A percentile compares a stretch with the other conserved stretches of the same genome.
Conservation (phyloP, 2,113 vertebrate species). For the Neopipo cinnamomea region DNA sequence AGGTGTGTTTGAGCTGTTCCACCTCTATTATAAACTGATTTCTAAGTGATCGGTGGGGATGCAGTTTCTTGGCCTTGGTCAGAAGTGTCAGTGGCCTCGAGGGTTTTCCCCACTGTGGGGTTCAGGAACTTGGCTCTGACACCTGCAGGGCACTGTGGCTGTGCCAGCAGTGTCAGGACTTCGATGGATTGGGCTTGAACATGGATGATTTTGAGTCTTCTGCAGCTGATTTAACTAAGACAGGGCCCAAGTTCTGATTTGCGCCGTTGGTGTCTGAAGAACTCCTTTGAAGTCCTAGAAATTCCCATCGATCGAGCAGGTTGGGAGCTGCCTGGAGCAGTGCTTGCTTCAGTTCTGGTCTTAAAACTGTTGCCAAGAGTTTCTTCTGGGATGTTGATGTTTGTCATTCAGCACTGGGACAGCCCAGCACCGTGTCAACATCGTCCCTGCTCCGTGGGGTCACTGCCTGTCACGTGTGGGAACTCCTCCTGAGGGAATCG, state of each 20-base stretch:
- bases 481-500: not conserved
- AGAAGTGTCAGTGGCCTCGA: not conserved
- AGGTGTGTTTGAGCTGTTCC: not conserved
- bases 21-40: not conserved
- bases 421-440: fast-evolving
- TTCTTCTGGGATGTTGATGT: not conserved
- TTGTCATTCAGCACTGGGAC: not conserved
- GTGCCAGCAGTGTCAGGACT: not conserved
- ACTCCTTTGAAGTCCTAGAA: not conserved
- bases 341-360: not conserved
- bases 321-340: not conserved
- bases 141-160: not conserved
- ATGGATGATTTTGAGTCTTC: not conserved
- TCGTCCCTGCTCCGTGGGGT: not conserved
- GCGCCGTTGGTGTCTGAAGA: not conserved
- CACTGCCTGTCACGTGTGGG: fast-evolving
- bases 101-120: not conserved
- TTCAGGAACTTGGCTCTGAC: not conserved
- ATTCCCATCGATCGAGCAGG: fast-evolving
- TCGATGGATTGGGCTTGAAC: not conserved
- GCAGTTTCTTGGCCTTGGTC: not conserved
- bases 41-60: not conserved
- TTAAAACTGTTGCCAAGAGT: not conserved
- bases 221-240: not conserved
- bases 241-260: not conserved